Evolutionary conservation across 2,797 vertebrate species (phyloP).

Genomic region (Kryptopterus vitreolus): DNA sequence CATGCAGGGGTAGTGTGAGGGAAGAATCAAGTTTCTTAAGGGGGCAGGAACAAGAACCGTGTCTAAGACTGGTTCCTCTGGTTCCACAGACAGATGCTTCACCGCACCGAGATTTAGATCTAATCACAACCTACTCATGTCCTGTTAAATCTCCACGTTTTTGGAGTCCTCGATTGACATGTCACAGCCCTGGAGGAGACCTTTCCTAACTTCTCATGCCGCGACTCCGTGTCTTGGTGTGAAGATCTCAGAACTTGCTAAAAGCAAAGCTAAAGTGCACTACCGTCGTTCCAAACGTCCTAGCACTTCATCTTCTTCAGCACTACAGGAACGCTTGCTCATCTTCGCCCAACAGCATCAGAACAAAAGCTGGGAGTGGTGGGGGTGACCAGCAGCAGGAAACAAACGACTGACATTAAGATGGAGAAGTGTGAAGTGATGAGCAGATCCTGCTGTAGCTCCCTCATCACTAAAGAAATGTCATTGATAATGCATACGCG

Average conservation of each 20-base stretch:
- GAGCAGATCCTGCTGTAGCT: background rate
- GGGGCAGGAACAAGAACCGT: conserved; percentile 65
- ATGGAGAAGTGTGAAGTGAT: background rate
- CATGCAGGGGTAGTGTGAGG: conserved; percentile 49
- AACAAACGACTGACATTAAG: background rate
- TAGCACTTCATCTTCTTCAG: background rate
- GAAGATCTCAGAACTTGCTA: background rate
- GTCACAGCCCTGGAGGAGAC: background rate
- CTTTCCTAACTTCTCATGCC: background rate
- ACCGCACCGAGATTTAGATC: background rate
- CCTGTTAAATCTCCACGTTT: background rate
- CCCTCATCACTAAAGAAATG: background rate
- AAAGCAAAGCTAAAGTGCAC: conserved; percentile 13
- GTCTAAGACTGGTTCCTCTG: conserved; percentile 58
- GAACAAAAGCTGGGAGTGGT: background rate
- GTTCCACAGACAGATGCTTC: conserved; percentile 8
- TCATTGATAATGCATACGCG: background rate
- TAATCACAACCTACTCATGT: background rate
- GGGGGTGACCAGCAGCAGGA: too few relatives aligned
- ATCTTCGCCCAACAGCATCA: background rate
- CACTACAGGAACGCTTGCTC: background rate
- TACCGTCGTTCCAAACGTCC: background rate
- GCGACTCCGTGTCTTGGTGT: background rate
- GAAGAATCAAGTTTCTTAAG: conserved; percentile 59
- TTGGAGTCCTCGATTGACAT: background rate